These are phyloP conservation scores for Lamproptera curius DNA, from an alignment of 2,888 invertebrate genomes.

Conservation along the genomic window DNA sequence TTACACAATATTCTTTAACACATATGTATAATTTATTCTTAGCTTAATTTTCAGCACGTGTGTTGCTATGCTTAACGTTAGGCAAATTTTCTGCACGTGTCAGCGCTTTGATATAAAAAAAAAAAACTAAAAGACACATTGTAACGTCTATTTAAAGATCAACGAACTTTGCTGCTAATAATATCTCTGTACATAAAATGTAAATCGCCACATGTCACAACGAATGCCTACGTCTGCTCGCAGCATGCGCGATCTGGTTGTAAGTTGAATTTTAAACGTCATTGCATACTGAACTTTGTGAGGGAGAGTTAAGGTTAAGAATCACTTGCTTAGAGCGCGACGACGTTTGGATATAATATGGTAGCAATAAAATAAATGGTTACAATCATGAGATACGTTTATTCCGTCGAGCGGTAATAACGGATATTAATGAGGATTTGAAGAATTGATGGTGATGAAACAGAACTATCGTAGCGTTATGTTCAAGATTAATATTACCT, in stretches of 20 bases:
- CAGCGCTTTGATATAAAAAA: no score
- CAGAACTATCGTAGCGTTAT: no score
- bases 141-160: not conserved
- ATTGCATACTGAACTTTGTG: not conserved
- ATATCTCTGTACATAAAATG: conserved; percentile 4
- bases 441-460: not conserved
- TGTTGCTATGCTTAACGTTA: no score
- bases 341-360: conserved; percentile 9
- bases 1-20: no score
- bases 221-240: conserved; percentile 13
- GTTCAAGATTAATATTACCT: no score
- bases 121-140: not conserved
- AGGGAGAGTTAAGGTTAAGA: not conserved
- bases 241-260: conserved; percentile 13
- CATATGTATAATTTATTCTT: no score
- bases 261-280: not conserved
- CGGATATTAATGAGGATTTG: conserved; percentile 6
- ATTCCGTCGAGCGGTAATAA: conserved; percentile 14
- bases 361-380: conserved; percentile 14
- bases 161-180: not conserved
- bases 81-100: no score
- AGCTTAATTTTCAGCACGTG: no score
- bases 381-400: conserved; percentile 19
- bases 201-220: conserved; percentile 9
- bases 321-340: not conserved